Conservation (phyloP, 2,888 invertebrate genomes). For the Oxyscelio sp. region DNA sequence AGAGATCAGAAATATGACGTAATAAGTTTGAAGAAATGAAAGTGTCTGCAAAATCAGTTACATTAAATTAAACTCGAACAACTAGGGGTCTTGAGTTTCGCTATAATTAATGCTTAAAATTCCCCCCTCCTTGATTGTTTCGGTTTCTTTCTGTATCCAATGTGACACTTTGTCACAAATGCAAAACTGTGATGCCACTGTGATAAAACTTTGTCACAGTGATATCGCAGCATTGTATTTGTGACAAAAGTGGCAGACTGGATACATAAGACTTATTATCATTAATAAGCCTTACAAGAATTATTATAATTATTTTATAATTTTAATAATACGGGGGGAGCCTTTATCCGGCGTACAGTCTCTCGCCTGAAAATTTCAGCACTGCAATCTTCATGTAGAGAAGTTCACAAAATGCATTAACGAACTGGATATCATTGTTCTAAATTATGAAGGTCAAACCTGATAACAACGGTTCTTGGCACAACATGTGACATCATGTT, state of each 20-base stretch:
- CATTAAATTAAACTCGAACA: conserved; percentile 11
- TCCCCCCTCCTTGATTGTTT: neutral
- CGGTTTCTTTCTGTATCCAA: too few relatives aligned
- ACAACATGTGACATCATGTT: conserved; percentile 40
- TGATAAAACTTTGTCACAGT: too few relatives aligned
- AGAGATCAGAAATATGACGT: conserved; percentile 1
- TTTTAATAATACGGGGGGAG: conserved; percentile 77
- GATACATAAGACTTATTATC: too few relatives aligned
- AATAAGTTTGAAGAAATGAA: conserved; percentile 8
- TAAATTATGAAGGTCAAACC: conserved; percentile 43
- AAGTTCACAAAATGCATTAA: conserved; percentile 43
- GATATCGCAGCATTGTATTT: too few relatives aligned
- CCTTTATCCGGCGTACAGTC: conserved; percentile 80
- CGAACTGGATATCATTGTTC: conserved; percentile 45
- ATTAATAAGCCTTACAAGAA: neutral
- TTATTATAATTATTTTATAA: conserved; percentile 8
- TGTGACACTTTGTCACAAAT: too few relatives aligned
- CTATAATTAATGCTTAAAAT: neutral
- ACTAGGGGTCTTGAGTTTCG: neutral
- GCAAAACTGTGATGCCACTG: too few relatives aligned
- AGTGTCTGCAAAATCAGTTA: conserved; percentile 8
- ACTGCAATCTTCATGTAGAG: conserved; percentile 59
- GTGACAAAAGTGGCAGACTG: too few relatives aligned
- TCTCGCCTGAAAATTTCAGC: conserved; percentile 71
- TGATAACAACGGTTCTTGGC: conserved; percentile 39